A percentile compares a stretch with the other conserved stretches of the same genome.
phyloP scores from a whole-genome alignment of 2,113 vertebrate species.

The Origma solitaria region DNA sequence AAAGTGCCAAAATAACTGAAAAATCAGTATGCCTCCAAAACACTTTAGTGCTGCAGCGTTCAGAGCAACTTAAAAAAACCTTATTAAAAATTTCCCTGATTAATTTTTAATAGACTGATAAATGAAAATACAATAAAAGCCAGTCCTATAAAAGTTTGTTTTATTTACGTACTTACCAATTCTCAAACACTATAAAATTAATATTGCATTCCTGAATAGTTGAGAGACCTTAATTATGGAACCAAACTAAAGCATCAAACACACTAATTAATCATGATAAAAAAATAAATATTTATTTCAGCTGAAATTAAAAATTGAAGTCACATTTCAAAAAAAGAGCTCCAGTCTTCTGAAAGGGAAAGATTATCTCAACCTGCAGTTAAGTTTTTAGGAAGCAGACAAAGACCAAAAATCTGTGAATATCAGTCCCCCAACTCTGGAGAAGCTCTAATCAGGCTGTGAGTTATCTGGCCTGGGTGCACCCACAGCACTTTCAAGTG shows the following conservation, averaged over 20 bases:
- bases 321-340: background rate
- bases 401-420: background rate
- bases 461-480: background rate
- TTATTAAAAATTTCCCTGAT: background rate
- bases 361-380: background rate
- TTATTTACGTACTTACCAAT: background rate
- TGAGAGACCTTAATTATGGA: conserved; percentile 14
- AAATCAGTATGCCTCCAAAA: background rate
- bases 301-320: background rate
- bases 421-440: background rate
- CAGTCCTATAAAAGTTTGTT: background rate
- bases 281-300: background rate
- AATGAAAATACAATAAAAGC: conserved; percentile 1
- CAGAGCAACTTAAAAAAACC: background rate
- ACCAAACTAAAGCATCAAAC: background rate
- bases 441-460: conserved; percentile 5
- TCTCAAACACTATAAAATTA: background rate
- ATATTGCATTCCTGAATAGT: background rate
- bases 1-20: background rate
- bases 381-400: background rate
- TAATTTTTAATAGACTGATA: background rate
- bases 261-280: background rate
- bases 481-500: background rate
- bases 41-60: background rate
- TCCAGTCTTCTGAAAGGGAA: background rate